These are phyloP conservation scores for Mythimna albipuncta DNA, from an alignment of 2,888 invertebrate species.

Conservation along the genomic window DNA sequence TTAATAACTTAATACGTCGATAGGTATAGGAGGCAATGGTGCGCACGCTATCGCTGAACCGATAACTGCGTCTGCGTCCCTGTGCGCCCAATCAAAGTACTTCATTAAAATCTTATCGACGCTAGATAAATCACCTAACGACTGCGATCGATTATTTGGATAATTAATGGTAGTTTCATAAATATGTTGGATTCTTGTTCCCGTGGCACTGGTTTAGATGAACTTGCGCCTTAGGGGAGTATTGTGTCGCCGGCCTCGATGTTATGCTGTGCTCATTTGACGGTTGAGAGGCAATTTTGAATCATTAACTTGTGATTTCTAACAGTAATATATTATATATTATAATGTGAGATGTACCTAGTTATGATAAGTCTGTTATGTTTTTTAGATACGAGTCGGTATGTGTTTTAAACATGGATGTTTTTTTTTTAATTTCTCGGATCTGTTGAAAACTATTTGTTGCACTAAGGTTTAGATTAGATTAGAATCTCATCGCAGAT, in stretches of 20 bases:
- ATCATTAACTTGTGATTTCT: conserved; percentile 52
- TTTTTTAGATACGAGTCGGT: no score
- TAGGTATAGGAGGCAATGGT: conserved; percentile 87
- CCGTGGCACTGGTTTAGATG: conserved; percentile 76
- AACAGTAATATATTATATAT: conserved; percentile 20
- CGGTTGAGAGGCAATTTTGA: conserved; percentile 35
- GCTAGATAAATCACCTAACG: conserved; percentile 90
- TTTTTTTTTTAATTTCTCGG: no score
- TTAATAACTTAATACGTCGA: conserved; percentile 89
- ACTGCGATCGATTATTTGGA: conserved; percentile 90
- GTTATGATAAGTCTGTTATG: not conserved
- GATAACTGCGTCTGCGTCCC: conserved; percentile 85
- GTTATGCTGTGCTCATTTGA: conserved; percentile 24
- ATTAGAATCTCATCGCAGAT: not conserved
- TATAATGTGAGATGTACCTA: not conserved
- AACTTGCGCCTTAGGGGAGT: conserved; percentile 70
- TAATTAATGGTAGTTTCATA: conserved; percentile 88
- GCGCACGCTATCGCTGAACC: conserved; percentile 83
- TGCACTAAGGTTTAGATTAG: no score
- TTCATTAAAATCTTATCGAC: conserved; percentile 91
- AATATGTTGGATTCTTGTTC: conserved; percentile 86
- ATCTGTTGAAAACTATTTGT: no score
- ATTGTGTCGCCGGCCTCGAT: conserved; percentile 69
- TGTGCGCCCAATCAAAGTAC: conserved; percentile 90
- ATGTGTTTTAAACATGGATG: no score